Evolutionary conservation across 2,797 vertebrate genomes (phyloP), one percentile per base, ranked within the genome.

Genomic region (Thunnus albacares): DNA sequence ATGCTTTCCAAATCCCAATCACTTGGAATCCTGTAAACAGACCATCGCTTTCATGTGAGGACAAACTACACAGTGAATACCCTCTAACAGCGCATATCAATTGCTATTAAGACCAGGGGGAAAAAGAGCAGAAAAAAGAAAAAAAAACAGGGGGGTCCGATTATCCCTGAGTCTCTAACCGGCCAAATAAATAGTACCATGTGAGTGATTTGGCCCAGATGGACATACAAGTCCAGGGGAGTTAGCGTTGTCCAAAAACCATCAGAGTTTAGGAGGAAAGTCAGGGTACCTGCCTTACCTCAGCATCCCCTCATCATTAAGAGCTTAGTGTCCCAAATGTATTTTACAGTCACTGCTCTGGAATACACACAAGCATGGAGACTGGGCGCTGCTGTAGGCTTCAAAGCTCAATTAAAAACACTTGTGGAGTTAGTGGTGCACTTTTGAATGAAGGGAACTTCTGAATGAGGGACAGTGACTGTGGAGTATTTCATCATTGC

Each of bases 71-170:
- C 90, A 94, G 91, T 86, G 80, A 87, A 92, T 94, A 88, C 91
- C 68, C 85, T 92, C 90, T 94, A 95, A 95, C 93, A 92, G 91
- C 62, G 86, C 93, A 93, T 94, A 95, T 93, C 91, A 94, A 94
- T 91, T 89, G 87, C 90, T 93, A 87, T 93, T 92, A 91, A 85
- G 87, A 92, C 65, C 28, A 83, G 77, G 78, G 85, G 83, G 71
- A 78, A 69, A 81, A 83, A 18, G 18, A 51, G 2, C 2, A 20
- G 17, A 59, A 12, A 14, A 38, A 67, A 81, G 35, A 17, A 35
- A 30, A 49, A 80, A 74, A 75, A 71, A 80, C 14, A 66, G 63
- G 74, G 76, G 83, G 66, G 76, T 87, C 71, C 74, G 81, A 93
- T 94, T 94, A 96, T 92, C 86, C 87, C 76, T 55, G 86, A 91